Conservation (phyloP, 2,888 invertebrate species). For the Apotomis betuletana region DNA sequence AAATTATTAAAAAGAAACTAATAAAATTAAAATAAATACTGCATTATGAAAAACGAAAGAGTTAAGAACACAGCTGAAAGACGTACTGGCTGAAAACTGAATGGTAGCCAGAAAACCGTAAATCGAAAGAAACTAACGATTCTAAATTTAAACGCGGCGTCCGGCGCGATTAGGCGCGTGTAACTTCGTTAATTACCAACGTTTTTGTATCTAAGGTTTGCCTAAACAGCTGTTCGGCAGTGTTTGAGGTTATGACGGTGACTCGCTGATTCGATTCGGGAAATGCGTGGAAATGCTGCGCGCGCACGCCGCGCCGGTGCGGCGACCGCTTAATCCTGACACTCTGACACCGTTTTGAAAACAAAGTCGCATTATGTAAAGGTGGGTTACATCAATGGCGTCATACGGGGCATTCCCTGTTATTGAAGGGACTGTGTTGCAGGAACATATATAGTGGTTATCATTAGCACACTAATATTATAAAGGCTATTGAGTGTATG, state of each 20-base stretch:
- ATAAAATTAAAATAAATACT: conserved; percentile 38
- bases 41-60: conserved; percentile 32
- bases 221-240: conserved; percentile 74
- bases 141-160: conserved; percentile 77
- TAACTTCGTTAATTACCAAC: conserved; percentile 52
- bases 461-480: too few relatives aligned
- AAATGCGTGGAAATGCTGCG: conserved; percentile 65
- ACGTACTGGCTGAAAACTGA: conserved; percentile 73
- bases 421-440: too few relatives aligned
- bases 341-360: conserved; percentile 57
- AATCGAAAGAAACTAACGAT: conserved; percentile 63
- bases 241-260: conserved; percentile 78
- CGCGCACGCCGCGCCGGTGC: conserved; percentile 68
- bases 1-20: conserved; percentile 17
- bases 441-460: too few relatives aligned
- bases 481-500: too few relatives aligned
- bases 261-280: conserved; percentile 74
- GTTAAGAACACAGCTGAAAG: conserved; percentile 58
- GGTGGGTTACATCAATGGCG: neutral
- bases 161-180: conserved; percentile 62
- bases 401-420: neutral
- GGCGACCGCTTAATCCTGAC: conserved; percentile 59
- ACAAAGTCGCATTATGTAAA: conserved; percentile 42
- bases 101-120: conserved; percentile 75
- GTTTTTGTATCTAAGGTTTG: conserved; percentile 51